Percentiles rank a stretch among this genome's conserved stretches.
Conservation (phyloP, 2,888 invertebrate genomes). For the Oscheius myriophilus region DNA sequence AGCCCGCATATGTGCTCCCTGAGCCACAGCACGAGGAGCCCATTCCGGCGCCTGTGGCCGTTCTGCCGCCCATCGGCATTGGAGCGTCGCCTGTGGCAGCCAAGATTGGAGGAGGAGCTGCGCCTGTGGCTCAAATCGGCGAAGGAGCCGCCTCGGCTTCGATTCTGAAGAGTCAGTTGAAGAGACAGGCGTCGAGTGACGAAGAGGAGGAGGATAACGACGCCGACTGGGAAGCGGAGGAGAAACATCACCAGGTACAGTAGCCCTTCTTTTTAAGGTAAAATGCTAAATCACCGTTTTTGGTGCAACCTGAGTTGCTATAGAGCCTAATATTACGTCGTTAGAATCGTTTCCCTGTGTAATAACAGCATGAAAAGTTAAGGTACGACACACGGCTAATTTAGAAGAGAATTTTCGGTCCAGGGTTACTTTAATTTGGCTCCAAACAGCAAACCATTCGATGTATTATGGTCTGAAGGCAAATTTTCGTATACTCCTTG, state of each 20-base stretch:
- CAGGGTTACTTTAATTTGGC: no score
- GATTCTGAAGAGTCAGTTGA: conserved; percentile 12
- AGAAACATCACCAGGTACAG: conserved; percentile 21
- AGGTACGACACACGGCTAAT: no score
- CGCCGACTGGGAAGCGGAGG: conserved; percentile 43
- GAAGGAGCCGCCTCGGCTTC: background rate
- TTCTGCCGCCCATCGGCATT: conserved; percentile 9
- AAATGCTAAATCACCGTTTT: no score
- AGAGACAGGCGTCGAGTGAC: conserved; percentile 34
- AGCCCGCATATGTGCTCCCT: conserved; percentile 11
- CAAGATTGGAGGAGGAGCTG: background rate
- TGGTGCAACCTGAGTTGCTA: no score
- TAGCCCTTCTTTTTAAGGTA: background rate
- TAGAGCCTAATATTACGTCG: no score
- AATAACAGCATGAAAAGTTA: no score
- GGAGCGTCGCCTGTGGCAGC: background rate
- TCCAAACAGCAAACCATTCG: no score
- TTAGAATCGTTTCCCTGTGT: no score
- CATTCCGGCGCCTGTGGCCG: conserved; percentile 36
- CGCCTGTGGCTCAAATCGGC: background rate
- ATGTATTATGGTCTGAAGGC: no score
- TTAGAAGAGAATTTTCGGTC: no score
- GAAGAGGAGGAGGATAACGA: conserved; percentile 40
- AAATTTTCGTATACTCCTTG: no score
- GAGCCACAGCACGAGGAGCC: background rate